A percentile compares a stretch with the other conserved stretches of the same genome.
Conservation (phyloP, 2,888 invertebrate species). For the Tachina grossa region DNA sequence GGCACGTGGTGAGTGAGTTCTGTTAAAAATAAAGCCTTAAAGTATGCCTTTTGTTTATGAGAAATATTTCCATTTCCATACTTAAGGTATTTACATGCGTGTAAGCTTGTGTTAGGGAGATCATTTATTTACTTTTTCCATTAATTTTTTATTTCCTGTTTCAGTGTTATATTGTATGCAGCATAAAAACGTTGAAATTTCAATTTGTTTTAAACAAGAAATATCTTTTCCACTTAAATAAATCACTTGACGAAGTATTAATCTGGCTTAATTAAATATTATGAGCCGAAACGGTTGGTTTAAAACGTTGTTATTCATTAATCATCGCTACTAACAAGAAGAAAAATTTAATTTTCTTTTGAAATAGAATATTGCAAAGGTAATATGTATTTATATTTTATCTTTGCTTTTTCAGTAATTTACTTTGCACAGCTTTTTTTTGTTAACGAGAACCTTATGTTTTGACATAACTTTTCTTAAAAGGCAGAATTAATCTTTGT, state of each 20-base stretch:
- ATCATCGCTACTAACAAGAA: neutral
- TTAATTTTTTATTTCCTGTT: neutral
- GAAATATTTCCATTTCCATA: neutral
- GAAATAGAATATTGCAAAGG: too few relatives aligned
- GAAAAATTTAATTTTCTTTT: neutral
- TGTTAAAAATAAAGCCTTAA: constrained; percentile 14
- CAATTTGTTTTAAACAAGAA: neutral
- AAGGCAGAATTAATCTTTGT: too few relatives aligned
- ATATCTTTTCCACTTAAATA: neutral
- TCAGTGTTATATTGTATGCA: neutral
- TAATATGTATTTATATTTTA: too few relatives aligned
- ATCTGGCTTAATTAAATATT: neutral
- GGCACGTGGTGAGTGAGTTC: neutral
- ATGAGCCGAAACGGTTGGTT: neutral
- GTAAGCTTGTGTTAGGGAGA: neutral
- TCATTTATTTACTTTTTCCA: neutral
- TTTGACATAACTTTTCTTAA: too few relatives aligned
- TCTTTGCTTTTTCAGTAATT: too few relatives aligned
- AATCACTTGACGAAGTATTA: neutral
- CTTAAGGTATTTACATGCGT: too few relatives aligned
- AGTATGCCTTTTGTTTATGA: neutral
- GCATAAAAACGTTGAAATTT: neutral
- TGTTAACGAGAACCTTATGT: too few relatives aligned
- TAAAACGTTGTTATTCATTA: neutral
- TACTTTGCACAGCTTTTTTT: too few relatives aligned